These are phyloP conservation scores for Coleophora deauratella DNA, from an alignment of 2,888 invertebrate species.

Conservation along the genomic window DNA sequence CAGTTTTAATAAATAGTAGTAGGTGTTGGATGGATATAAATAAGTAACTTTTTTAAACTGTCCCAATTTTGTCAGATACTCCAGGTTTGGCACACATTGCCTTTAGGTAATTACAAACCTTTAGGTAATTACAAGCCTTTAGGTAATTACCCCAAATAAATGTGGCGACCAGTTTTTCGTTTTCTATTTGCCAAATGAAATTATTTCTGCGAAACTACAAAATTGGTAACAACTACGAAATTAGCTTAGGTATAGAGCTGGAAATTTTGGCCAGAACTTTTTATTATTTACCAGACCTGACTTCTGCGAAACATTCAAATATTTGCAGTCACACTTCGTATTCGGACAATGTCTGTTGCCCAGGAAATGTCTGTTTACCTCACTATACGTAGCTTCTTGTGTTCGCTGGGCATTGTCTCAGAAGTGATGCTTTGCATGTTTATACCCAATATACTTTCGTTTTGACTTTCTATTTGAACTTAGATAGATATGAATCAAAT, in stretches of 20 bases:
- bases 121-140: too few relatives aligned
- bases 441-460: slow-evolving; percentile 18
- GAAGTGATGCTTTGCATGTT: slow-evolving; percentile 36
- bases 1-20: slow-evolving; percentile 52
- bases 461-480: slow-evolving; percentile 15
- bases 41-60: slow-evolving; percentile 27
- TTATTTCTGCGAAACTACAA: too few relatives aligned
- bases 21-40: slow-evolving; percentile 44
- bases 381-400: slow-evolving; percentile 55
- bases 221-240: too few relatives aligned
- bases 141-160: too few relatives aligned
- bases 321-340: slow-evolving; percentile 42
- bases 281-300: slow-evolving; percentile 10
- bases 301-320: slow-evolving; percentile 19
- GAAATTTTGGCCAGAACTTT: too few relatives aligned
- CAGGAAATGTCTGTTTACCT: slow-evolving; percentile 60
- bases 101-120: too few relatives aligned
- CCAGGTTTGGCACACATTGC: too few relatives aligned
- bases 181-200: too few relatives aligned
- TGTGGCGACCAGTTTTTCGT: too few relatives aligned
- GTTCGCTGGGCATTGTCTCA: slow-evolving; percentile 48
- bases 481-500: too few relatives aligned
- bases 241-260: too few relatives aligned
- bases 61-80: slow-evolving; percentile 8
- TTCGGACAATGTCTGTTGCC: slow-evolving; percentile 37